These are phyloP conservation scores for Drosophila parvula DNA, from an alignment of 1,140 invertebrate species.

Conservation along the genomic window DNA sequence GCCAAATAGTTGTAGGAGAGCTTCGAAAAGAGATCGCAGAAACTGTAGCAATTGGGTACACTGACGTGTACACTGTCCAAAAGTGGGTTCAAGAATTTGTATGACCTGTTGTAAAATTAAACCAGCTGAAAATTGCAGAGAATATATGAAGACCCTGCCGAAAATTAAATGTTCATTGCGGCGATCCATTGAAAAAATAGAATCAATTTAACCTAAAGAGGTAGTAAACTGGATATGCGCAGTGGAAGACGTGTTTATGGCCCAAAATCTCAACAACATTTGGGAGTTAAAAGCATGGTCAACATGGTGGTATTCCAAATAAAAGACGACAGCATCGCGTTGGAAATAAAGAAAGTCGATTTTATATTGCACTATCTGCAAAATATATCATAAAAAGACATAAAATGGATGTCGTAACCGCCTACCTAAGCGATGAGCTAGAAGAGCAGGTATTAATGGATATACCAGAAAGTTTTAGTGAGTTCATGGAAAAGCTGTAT, in stretches of 20 bases:
- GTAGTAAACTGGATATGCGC: too few species aligned
- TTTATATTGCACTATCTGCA: constrained; percentile 9
- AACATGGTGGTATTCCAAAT: constrained; percentile 21
- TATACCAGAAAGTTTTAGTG: constrained; percentile 9
- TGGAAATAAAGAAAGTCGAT: not conserved
- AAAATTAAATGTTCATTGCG: too few species aligned
- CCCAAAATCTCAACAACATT: not conserved
- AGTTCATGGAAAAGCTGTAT: not conserved
- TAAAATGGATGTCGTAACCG: constrained; percentile 29
- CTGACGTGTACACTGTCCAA: too few species aligned
- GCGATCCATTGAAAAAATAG: too few species aligned
- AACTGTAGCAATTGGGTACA: too few species aligned
- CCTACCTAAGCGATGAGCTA: constrained; percentile 31
- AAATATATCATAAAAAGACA: constrained; percentile 20
- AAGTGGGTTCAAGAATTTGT: too few species aligned
- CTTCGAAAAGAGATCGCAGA: too few species aligned
- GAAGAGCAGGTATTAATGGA: constrained; percentile 23
- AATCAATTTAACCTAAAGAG: too few species aligned
- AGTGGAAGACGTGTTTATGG: not conserved
- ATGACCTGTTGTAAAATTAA: too few species aligned
- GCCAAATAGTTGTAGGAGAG: too few species aligned
- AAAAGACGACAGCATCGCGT: not conserved
- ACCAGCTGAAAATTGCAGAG: too few species aligned
- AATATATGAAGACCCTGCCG: too few species aligned
- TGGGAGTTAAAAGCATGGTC: not conserved